A percentile compares a stretch with the other conserved stretches of the same genome.
Evolutionary conservation across 1,140 invertebrate genomes (phyloP).

Genomic region (Centruroides sculpturatus): DNA sequence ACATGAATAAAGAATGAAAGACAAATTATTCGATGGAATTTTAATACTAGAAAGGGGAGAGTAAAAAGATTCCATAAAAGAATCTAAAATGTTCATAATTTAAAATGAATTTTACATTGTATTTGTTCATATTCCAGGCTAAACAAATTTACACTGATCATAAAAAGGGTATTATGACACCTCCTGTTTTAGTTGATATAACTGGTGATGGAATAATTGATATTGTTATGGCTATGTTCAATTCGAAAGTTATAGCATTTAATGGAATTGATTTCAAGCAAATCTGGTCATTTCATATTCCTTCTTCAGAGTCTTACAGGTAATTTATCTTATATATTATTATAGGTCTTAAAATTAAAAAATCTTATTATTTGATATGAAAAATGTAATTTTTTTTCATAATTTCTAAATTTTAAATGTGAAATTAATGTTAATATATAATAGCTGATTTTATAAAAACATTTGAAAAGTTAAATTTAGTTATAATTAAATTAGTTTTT

Average conservation of each 20-base stretch:
- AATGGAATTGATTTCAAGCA: constrained; percentile 47
- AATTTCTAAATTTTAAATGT: neutral
- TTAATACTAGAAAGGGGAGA: too few species aligned
- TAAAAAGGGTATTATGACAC: constrained; percentile 37
- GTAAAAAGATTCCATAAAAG: too few species aligned
- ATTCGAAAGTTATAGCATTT: constrained; percentile 54
- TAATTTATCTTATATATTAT: constrained; percentile 18
- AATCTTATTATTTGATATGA: neutral
- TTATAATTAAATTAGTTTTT: neutral
- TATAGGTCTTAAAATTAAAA: constrained; percentile 2
- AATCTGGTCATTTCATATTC: constrained; percentile 56
- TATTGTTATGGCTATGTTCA: constrained; percentile 54
- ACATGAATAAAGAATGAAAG: too few species aligned
- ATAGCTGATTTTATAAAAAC: too few species aligned
- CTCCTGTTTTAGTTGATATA: constrained; percentile 57
- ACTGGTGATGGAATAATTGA: constrained; percentile 56
- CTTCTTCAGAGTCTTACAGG: constrained; percentile 39
- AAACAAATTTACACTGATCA: constrained; percentile 25
- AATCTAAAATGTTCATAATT: too few species aligned
- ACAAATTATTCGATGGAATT: too few species aligned
- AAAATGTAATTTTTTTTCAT: neutral
- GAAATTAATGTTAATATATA: too few species aligned
- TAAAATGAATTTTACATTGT: too few species aligned
- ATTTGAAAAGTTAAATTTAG: neutral
- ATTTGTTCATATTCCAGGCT: constrained; percentile 16